Evolutionary conservation across 2,113 vertebrate genomes (phyloP).

Genomic region (Anseranas semipalmata): DNA sequence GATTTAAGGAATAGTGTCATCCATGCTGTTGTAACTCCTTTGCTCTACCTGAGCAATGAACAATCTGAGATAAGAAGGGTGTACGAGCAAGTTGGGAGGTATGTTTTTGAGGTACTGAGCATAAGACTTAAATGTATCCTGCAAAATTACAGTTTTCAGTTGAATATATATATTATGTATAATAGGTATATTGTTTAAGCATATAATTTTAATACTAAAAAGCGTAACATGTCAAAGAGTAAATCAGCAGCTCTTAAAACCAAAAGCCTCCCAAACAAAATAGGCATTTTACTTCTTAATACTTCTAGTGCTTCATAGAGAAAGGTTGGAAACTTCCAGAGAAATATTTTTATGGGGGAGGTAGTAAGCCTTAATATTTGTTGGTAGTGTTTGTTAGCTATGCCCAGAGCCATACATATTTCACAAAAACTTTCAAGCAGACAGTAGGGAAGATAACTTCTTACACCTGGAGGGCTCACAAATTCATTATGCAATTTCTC

Average conservation of each 20-base stretch:
- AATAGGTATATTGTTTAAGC: background rate
- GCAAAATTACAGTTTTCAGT: background rate
- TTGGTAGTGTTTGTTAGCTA: background rate
- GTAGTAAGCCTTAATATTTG: background rate
- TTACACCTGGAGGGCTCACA: background rate
- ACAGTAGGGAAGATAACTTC: background rate
- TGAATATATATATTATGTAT: rapidly evolving
- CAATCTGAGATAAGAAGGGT: background rate
- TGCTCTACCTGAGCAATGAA: background rate
- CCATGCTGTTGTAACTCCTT: background rate
- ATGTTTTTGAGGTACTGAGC: background rate
- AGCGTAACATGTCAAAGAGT: background rate
- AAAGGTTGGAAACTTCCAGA: background rate
- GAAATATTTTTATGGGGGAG: background rate
- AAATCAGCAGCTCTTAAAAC: background rate
- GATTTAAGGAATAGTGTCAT: background rate
- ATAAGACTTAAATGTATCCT: background rate
- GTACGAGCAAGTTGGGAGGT: background rate
- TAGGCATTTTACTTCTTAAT: background rate
- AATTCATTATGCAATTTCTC: background rate
- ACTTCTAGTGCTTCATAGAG: background rate
- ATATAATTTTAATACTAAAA: background rate
- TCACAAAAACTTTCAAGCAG: background rate
- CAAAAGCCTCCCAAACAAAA: background rate
- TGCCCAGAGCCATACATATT: background rate